A percentile compares a stretch with the other conserved stretches of the same genome.
Conservation (phyloP, 2,888 invertebrate species). For the Eupeodes latifasciatus region DNA sequence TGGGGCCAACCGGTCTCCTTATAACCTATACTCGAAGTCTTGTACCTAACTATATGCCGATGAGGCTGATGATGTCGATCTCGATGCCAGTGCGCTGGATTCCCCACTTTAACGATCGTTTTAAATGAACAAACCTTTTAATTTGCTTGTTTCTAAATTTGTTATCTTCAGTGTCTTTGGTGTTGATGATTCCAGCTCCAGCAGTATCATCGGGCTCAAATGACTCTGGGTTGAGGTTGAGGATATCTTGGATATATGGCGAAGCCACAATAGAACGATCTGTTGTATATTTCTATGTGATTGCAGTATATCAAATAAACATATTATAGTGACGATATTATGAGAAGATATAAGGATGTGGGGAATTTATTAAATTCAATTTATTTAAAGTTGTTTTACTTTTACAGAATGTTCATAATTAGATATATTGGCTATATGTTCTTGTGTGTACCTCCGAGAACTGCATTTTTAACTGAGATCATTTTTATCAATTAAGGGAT, state of each 20-base stretch:
- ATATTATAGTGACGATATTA: not conserved
- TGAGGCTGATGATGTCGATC: slow-evolving; percentile 19
- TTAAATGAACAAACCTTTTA: slow-evolving; percentile 79
- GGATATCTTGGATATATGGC: slow-evolving; percentile 7
- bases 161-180: slow-evolving; percentile 76
- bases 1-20: slow-evolving; percentile 72
- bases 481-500: no score
- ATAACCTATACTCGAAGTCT: not conserved
- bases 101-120: slow-evolving; percentile 77
- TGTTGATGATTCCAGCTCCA: slow-evolving; percentile 47
- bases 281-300: slow-evolving; percentile 39
- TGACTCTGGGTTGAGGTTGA: not conserved
- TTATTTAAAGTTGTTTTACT: no score
- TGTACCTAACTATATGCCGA: not conserved
- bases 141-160: slow-evolving; percentile 78
- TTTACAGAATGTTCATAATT: no score
- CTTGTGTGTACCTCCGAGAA: no score
- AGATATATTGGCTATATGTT: no score
- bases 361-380: no score
- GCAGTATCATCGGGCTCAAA: no score
- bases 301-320: slow-evolving; percentile 9
- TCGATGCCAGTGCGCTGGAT: slow-evolving; percentile 30
- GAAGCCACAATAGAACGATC: slow-evolving; percentile 27
- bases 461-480: no score
- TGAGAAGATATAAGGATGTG: not conserved